A percentile compares a stretch with the other conserved stretches of the same genome.
Conservation (phyloP, 1,140 invertebrate species). For the Riptortus pedestris region DNA sequence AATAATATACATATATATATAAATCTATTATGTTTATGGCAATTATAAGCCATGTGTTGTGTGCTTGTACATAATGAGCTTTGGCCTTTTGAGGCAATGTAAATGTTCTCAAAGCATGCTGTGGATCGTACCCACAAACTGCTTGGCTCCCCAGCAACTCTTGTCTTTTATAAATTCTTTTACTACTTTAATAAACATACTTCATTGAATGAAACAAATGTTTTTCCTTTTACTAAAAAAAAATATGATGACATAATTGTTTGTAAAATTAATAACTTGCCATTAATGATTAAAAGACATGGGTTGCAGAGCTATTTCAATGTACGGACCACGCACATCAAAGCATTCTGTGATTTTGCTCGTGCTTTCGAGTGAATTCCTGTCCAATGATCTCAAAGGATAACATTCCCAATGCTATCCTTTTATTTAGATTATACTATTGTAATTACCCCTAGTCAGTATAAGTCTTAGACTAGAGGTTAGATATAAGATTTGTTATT, state of each 20-base stretch:
- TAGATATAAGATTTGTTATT: conserved; percentile 19
- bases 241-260: background rate
- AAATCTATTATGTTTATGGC: conserved; percentile 11
- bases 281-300: background rate
- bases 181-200: background rate
- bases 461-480: conserved; percentile 26
- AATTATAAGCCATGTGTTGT: conserved; percentile 11
- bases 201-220: background rate
- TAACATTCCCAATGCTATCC: conserved; percentile 6
- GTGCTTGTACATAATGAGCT: conserved; percentile 23
- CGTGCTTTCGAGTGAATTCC: conserved; percentile 24
- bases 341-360: conserved; percentile 30
- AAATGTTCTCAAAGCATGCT: conserved; percentile 16
- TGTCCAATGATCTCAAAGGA: conserved; percentile 28
- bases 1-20: conserved; percentile 13
- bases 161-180: conserved; percentile 7
- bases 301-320: conserved; percentile 3
- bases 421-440: conserved; percentile 15
- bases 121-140: conserved; percentile 15
- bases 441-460: conserved; percentile 25
- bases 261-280: background rate
- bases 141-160: conserved; percentile 1
- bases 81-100: conserved; percentile 14
- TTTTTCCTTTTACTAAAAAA: background rate
- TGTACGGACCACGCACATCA: conserved; percentile 28